phyloP scores from a whole-genome alignment of 2,888 invertebrate species.

The Tuta absoluta region DNA sequence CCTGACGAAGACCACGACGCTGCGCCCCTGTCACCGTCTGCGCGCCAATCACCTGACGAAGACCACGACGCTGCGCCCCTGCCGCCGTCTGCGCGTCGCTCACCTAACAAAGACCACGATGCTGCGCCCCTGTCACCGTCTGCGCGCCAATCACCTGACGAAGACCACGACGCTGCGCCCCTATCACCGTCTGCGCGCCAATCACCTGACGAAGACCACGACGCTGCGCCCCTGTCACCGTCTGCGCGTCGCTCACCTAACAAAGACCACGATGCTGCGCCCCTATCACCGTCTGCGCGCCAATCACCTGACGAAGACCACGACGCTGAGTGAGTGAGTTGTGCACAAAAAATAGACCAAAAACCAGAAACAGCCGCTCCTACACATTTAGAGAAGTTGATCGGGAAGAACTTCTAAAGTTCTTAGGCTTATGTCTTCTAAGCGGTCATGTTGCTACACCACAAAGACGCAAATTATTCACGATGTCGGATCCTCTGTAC shows the following conservation, averaged over 20 bases:
- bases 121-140: background rate
- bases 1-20: too few species aligned
- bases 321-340: slow-evolving; percentile 3
- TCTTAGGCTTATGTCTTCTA: slow-evolving; percentile 21
- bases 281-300: too few species aligned
- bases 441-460: slow-evolving; percentile 20
- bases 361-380: slow-evolving; percentile 18
- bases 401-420: slow-evolving; percentile 18
- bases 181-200: background rate
- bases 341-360: slow-evolving; percentile 13
- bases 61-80: too few species aligned
- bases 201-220: too few species aligned
- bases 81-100: too few species aligned
- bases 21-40: too few species aligned
- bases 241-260: too few species aligned
- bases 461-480: slow-evolving; percentile 20
- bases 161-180: background rate
- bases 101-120: too few species aligned
- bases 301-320: background rate
- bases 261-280: too few species aligned
- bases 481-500: slow-evolving; percentile 15
- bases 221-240: too few species aligned
- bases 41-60: too few species aligned
- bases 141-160: background rate
- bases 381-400: slow-evolving; percentile 13